Conservation (phyloP, 30 jellyfish, hydroid and myxozoan genomes). For the Turritopsis rubra region DNA sequence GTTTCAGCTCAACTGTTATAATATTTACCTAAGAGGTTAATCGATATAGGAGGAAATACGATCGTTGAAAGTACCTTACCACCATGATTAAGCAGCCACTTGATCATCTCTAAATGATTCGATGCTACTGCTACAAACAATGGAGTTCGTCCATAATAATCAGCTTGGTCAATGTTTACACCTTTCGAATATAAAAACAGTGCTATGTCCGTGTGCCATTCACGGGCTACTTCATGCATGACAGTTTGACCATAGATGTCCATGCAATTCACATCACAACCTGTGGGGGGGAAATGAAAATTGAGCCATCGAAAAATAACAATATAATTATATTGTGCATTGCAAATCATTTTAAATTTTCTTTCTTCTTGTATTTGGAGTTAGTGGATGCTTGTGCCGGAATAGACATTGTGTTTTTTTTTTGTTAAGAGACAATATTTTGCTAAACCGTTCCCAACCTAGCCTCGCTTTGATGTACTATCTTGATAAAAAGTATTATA, state of each 20-base stretch:
- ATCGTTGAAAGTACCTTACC: slow-evolving; percentile 23
- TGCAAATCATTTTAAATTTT: no score
- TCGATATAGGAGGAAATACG: neutral
- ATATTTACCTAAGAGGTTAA: neutral
- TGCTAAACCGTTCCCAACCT: no score
- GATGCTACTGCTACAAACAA: slow-evolving; percentile 68
- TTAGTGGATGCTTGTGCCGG: no score
- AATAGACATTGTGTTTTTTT: no score
- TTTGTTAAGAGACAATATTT: no score
- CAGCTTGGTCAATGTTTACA: slow-evolving; percentile 55
- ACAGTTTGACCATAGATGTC: slow-evolving; percentile 63
- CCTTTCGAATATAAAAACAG: slow-evolving; percentile 35
- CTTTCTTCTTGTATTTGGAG: no score
- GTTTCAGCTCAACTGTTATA: no score
- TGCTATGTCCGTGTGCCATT: slow-evolving; percentile 67
- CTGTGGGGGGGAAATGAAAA: neutral
- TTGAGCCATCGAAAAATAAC: no score
- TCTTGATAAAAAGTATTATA: no score
- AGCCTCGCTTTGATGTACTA: no score
- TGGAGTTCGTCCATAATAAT: slow-evolving; percentile 77
- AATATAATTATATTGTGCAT: no score
- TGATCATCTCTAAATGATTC: slow-evolving; percentile 57
- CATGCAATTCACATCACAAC: slow-evolving; percentile 37
- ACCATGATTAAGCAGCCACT: slow-evolving; percentile 52
- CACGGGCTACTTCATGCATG: slow-evolving; percentile 69